Base-by-base conservation (phyloP, 2,113 vertebrate genomes). In the Eclectus roratus region DNA sequence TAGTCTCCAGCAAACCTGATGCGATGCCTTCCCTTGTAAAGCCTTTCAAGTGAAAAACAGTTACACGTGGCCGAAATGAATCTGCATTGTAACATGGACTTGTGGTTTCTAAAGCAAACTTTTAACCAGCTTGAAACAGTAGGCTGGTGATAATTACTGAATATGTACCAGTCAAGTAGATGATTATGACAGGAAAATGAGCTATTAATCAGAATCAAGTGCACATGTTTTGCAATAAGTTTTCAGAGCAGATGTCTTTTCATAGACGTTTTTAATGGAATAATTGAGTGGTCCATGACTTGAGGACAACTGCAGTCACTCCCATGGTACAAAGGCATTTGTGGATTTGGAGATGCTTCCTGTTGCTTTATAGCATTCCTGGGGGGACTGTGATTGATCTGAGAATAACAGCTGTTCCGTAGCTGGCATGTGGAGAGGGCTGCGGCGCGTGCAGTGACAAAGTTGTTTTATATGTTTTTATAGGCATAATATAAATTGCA, bases 81-180 rank as follows among this genome's bases (percentile, higher is more conserved):
- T 53, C 91, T 85, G 78, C 74, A 14, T 25, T 86, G 61, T 89
- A 76, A 33, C 63, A 14, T 10, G 85, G 80, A 33, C 61, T 73
- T 35, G 77, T 73, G 65, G 52, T 58, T 94, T 93, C 72, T 72
- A 79, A 77, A 91, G 74, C 53, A 82, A 96, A 91, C 88, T 92
- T 89, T 86, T 77, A 53, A 89, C 92, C 83, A 50, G 70, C 61
- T 89, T 87, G 18, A 63, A 65, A 13, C 65, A 60, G 76, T 88
- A n/a, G 47, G 56, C 70, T 87, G 86, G 44, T 81, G 73, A 70
- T 92, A 92, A 93, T 86, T 83, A 41, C 69, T 81, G 65, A 28
- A 52, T 65, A 74, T 85, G 8, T 79, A 84, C 74, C 93, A 94
- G 86, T 86, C 39, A 52, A 83, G 88, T 39, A 63, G 84, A 74